Evolutionary conservation across 2,888 invertebrate genomes (phyloP).

Genomic region (Epinotia nisella): DNA sequence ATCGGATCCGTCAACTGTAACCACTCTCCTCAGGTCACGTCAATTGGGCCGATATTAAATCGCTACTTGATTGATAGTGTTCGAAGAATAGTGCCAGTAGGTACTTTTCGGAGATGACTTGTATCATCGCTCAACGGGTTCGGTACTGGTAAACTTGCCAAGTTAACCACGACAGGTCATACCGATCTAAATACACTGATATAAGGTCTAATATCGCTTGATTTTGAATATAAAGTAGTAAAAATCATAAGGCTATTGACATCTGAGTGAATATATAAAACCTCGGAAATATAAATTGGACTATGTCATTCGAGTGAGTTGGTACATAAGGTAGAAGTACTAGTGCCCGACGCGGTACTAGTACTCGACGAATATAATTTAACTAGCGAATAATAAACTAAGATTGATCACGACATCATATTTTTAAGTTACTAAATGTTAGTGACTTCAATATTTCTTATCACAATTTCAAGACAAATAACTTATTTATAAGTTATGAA

Average conservation of each 20-base stretch:
- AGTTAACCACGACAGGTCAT: not conserved
- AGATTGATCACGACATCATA: too few relatives aligned
- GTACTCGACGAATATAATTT: too few relatives aligned
- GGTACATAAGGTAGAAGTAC: too few relatives aligned
- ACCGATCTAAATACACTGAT: not conserved
- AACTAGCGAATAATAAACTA: too few relatives aligned
- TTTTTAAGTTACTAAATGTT: too few relatives aligned
- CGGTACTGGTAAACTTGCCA: conserved; percentile 6
- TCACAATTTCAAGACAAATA: too few relatives aligned
- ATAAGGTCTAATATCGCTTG: not conserved
- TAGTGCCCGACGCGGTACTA: too few relatives aligned
- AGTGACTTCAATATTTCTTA: too few relatives aligned
- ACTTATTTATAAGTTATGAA: too few relatives aligned
- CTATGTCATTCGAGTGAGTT: not conserved
- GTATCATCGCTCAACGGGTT: conserved; percentile 3
- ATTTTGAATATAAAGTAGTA: not conserved
- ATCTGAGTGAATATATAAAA: not conserved
- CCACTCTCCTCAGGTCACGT: conserved; percentile 14
- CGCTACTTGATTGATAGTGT: conserved; percentile 40
- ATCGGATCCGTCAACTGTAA: conserved; percentile 20
- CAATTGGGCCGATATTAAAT: conserved; percentile 42
- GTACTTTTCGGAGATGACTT: conserved; percentile 31
- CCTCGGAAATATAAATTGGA: not conserved
- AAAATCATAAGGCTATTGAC: conserved; percentile 7
- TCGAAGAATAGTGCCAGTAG: conserved; percentile 34